Percentiles rank a stretch among this genome's conserved stretches.
Conservation (phyloP, 2,888 invertebrate species). For the Halocaridina rubra region DNA sequence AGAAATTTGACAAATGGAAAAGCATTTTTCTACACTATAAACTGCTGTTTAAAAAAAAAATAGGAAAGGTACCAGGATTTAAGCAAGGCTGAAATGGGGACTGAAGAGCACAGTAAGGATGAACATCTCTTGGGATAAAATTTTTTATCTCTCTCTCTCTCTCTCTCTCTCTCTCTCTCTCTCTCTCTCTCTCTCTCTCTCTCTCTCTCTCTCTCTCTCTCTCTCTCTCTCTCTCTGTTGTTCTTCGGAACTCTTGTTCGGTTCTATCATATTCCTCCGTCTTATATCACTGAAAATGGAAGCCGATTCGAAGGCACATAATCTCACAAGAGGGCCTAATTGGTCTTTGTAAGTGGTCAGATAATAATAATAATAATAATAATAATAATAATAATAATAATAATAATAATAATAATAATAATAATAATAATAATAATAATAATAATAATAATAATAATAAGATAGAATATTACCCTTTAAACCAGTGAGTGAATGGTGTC, state of each 20-base stretch:
- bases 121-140: neutral
- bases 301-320: neutral
- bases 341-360: no score
- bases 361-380: no score
- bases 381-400: no score
- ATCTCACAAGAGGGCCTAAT: neutral
- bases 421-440: no score
- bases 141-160: no score
- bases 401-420: no score
- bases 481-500: no score
- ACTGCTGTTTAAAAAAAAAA: neutral
- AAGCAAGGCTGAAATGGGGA: neutral
- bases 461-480: no score
- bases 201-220: neutral
- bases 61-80: no score
- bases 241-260: neutral
- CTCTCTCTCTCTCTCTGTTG: neutral
- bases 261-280: neutral
- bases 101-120: neutral
- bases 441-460: no score
- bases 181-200: constrained; percentile 2
- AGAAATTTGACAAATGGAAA: neutral
- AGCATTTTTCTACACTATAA: neutral
- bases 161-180: neutral
- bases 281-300: neutral